Conservation (phyloP, 2,888 invertebrate genomes). For the Lepidochrysops patricia region DNA sequence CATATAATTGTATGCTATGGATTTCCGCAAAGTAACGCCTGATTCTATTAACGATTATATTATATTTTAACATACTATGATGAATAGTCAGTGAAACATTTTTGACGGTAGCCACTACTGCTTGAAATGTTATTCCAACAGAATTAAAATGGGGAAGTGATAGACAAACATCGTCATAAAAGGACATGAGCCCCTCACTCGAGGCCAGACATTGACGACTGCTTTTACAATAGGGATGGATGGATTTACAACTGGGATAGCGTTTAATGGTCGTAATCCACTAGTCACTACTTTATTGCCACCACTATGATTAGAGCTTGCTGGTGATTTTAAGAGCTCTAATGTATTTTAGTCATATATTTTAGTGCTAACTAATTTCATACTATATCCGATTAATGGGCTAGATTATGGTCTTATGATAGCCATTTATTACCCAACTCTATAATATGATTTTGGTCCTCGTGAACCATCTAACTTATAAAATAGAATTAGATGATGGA, state of each 20-base stretch:
- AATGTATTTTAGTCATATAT: background rate
- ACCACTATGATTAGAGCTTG: background rate
- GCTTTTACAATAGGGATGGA: conserved; percentile 56
- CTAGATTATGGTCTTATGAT: too few relatives aligned
- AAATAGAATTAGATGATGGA: too few relatives aligned
- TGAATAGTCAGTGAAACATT: too few relatives aligned
- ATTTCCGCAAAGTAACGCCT: too few relatives aligned
- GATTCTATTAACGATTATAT: too few relatives aligned
- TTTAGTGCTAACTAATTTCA: background rate
- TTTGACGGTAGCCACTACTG: too few relatives aligned
- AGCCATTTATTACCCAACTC: background rate
- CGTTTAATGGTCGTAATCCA: conserved; percentile 67
- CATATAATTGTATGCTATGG: background rate
- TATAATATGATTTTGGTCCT: too few relatives aligned
- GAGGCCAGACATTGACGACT: conserved; percentile 54
- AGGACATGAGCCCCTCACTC: conserved; percentile 19
- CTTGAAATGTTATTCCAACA: too few relatives aligned
- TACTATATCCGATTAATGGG: too few relatives aligned
- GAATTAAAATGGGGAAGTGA: too few relatives aligned
- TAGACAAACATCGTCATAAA: background rate
- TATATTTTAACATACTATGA: too few relatives aligned
- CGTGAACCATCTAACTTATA: too few relatives aligned
- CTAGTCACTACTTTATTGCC: conserved; percentile 28
- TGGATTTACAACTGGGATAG: conserved; percentile 51
- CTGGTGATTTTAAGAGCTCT: background rate